Evolutionary conservation across 2,797 vertebrate genomes (phyloP).

Genomic region (Lateolabrax maculatus): DNA sequence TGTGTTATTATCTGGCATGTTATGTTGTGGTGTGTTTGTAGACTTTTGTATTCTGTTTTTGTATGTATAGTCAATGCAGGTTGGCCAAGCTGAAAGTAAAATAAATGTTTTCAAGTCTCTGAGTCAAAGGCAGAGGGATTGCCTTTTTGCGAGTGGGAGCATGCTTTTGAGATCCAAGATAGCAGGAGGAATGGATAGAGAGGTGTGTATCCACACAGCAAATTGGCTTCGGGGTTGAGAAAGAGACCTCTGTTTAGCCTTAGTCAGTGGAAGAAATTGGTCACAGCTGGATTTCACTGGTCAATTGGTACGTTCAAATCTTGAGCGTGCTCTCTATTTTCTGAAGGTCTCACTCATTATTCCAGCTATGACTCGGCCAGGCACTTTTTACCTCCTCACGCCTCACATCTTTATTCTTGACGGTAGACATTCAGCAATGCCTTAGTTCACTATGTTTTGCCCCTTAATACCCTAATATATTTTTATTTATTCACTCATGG

Average conservation of each 20-base stretch:
- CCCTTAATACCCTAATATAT: slow-evolving; percentile 9
- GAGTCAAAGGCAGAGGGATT: slow-evolving; percentile 65
- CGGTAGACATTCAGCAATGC: slow-evolving; percentile 9
- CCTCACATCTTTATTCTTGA: slow-evolving; percentile 21
- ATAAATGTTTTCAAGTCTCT: slow-evolving; percentile 65
- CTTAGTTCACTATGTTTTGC: slow-evolving; percentile 15
- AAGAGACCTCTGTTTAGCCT: slow-evolving; percentile 72
- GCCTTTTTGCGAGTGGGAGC: slow-evolving; percentile 56
- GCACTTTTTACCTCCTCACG: not conserved
- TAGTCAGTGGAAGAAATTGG: slow-evolving; percentile 70
- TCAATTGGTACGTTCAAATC: slow-evolving; percentile 65
- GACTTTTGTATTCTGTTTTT: slow-evolving; percentile 58
- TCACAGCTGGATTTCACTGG: slow-evolving; percentile 68
- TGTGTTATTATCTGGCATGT: not conserved
- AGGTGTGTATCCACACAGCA: slow-evolving; percentile 74
- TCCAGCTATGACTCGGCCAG: slow-evolving; percentile 34
- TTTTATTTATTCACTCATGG: slow-evolving; percentile 22
- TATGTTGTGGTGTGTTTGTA: slow-evolving; percentile 60
- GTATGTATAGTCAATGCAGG: slow-evolving; percentile 61
- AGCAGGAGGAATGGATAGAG: slow-evolving; percentile 54
- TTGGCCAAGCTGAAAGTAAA: slow-evolving; percentile 69
- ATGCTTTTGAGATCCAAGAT: slow-evolving; percentile 66
- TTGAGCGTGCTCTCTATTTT: slow-evolving; percentile 49
- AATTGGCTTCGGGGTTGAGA: slow-evolving; percentile 72
- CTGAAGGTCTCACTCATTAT: slow-evolving; percentile 52